Evolutionary conservation across 2,113 vertebrate species (phyloP).

Genomic region (Gymnocephalus cernua): DNA sequence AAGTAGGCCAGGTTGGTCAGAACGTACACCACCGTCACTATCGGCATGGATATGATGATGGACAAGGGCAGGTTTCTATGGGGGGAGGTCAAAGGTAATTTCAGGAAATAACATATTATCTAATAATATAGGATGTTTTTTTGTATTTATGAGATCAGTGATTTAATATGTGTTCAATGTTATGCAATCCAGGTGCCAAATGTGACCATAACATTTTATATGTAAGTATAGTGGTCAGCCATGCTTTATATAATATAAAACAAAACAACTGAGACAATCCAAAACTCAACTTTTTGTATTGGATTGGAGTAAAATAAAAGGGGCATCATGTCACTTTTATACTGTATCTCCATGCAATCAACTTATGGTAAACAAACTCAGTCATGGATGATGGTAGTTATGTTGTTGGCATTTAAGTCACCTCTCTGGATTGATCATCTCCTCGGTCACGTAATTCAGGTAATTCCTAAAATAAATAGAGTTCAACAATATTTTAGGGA

Average conservation of each 20-base stretch:
- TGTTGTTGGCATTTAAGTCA: slow-evolving; percentile 64
- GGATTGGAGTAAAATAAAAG: not conserved
- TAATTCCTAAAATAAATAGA: slow-evolving; percentile 77
- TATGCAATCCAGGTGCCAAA: slow-evolving; percentile 10
- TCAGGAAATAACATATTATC: not conserved
- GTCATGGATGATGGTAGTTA: slow-evolving; percentile 9
- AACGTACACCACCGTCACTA: slow-evolving; percentile 84
- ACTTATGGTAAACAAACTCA: slow-evolving; percentile 23
- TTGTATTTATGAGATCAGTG: not conserved
- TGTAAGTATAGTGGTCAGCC: not conserved
- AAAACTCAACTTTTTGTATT: not conserved
- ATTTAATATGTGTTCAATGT: not conserved
- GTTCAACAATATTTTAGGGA: not conserved
- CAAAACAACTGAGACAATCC: not conserved
- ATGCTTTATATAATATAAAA: slow-evolving; percentile 2
- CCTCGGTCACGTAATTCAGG: slow-evolving; percentile 84
- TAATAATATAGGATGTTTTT: not conserved
- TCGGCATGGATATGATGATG: slow-evolving; percentile 85
- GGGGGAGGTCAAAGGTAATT: not conserved
- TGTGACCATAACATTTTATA: not conserved
- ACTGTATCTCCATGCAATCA: slow-evolving; percentile 31
- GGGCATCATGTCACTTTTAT: not conserved
- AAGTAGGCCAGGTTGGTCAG: slow-evolving; percentile 85
- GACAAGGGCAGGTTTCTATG: slow-evolving; percentile 81
- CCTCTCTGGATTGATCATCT: slow-evolving; percentile 86